phyloP scores from a whole-genome alignment of 2,888 invertebrate genomes.

The Hofmannophila pseudospretella region DNA sequence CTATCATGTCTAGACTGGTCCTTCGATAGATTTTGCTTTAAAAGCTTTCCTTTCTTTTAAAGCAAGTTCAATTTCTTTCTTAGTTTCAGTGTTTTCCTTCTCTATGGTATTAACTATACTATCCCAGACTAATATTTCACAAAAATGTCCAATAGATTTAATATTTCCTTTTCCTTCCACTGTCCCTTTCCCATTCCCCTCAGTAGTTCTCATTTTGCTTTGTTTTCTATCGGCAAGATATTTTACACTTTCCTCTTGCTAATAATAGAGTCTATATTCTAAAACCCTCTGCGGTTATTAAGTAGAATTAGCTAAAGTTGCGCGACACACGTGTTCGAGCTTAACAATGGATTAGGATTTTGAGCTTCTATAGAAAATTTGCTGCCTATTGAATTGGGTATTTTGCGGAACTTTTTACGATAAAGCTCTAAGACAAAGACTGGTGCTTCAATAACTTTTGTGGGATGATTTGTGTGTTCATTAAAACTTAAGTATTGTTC shows the following conservation, averaged over 20 bases:
- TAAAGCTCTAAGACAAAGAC: constrained; percentile 3
- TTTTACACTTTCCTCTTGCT: constrained; percentile 15
- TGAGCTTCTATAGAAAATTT: constrained; percentile 35
- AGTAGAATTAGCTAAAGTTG: constrained; percentile 45
- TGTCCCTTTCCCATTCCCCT: constrained; percentile 18
- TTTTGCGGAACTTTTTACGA: constrained; percentile 9
- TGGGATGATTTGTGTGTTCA: constrained; percentile 21
- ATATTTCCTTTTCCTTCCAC: constrained; percentile 4
- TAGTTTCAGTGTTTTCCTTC: too few relatives aligned
- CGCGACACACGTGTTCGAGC: constrained; percentile 53
- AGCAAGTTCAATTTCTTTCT: too few relatives aligned
- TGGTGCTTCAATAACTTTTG: constrained; percentile 1
- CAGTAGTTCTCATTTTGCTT: constrained; percentile 12
- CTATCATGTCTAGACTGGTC: neutral
- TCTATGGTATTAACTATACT: too few relatives aligned
- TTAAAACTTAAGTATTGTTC: too few relatives aligned
- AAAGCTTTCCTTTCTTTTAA: too few relatives aligned
- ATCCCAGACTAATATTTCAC: too few relatives aligned
- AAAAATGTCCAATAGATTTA: constrained; percentile 5
- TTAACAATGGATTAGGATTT: constrained; percentile 44
- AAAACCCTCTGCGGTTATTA: constrained; percentile 25
- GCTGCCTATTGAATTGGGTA: constrained; percentile 39
- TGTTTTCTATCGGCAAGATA: constrained; percentile 15
- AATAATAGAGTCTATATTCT: constrained; percentile 27
- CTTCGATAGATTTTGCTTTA: neutral